Conservation (phyloP, 2,888 invertebrate genomes). For the Tetropium fuscum region DNA sequence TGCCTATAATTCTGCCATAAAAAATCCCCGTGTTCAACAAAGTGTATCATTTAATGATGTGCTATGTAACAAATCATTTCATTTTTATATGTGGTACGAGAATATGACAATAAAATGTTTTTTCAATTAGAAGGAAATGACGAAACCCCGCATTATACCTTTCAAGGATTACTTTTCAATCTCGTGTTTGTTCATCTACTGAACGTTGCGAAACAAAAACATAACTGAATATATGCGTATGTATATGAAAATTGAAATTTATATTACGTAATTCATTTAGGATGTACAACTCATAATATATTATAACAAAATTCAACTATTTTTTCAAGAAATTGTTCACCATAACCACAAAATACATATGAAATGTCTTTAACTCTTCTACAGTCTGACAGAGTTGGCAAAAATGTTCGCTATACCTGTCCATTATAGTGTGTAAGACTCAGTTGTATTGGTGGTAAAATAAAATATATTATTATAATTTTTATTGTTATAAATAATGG, state of each 20-base stretch:
- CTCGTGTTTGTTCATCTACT: slow-evolving; percentile 31
- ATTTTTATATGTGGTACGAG: slow-evolving; percentile 52
- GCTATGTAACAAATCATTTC: slow-evolving; percentile 58
- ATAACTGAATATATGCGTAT: slow-evolving; percentile 28
- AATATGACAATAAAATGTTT: slow-evolving; percentile 56
- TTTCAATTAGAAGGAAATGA: slow-evolving; percentile 59
- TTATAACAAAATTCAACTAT: no score
- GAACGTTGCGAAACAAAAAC: slow-evolving; percentile 32
- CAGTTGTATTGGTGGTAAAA: no score
- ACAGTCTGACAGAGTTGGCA: no score
- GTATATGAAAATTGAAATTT: background rate
- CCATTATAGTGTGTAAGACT: no score
- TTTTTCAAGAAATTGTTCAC: no score
- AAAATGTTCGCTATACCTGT: no score
- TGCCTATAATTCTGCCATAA: slow-evolving; percentile 32
- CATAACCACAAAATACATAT: no score
- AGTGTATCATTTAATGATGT: slow-evolving; percentile 59
- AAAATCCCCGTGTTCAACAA: slow-evolving; percentile 54
- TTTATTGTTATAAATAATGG: no score
- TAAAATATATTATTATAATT: no score
- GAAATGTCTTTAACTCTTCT: no score
- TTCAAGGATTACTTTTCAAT: slow-evolving; percentile 51
- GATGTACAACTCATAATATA: background rate
- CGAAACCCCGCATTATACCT: slow-evolving; percentile 52
- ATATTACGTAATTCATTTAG: background rate